Conservation (phyloP, 2,888 invertebrate species). For the Oxyscelio sp. region DNA sequence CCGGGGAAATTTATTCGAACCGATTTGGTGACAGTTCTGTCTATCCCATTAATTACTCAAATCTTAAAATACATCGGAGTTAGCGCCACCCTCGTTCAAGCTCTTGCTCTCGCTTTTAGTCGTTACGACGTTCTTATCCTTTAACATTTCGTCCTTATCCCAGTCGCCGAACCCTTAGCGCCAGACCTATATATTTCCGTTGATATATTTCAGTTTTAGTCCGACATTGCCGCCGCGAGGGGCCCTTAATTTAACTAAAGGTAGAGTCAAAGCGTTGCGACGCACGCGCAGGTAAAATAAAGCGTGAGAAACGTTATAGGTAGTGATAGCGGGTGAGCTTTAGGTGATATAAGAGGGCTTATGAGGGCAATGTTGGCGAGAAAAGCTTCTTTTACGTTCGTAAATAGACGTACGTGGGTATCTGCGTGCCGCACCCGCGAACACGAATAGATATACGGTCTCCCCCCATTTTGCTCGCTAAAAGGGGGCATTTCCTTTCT, state of each 20-base stretch:
- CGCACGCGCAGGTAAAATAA: constrained; percentile 75
- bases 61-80: constrained; percentile 68
- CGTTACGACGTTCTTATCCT: constrained; percentile 68
- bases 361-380: constrained; percentile 69
- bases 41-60: constrained; percentile 77
- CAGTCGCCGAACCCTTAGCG: constrained; percentile 62
- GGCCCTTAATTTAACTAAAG: constrained; percentile 81
- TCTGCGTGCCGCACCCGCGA: constrained; percentile 47
- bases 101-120: constrained; percentile 25
- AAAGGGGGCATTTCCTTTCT: constrained; percentile 54
- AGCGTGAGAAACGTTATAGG: constrained; percentile 79
- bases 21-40: constrained; percentile 78
- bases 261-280: constrained; percentile 51
- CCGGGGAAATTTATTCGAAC: constrained; percentile 72
- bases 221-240: constrained; percentile 71
- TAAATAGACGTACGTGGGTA: constrained; percentile 60
- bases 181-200: constrained; percentile 80
- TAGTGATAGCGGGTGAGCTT: constrained; percentile 81
- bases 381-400: constrained; percentile 76
- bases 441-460: constrained; percentile 46
- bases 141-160: constrained; percentile 70
- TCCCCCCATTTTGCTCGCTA: constrained; percentile 9
- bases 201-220: constrained; percentile 82
- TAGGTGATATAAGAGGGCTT: constrained; percentile 81
- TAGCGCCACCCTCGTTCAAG: neutral